These are phyloP conservation scores for Drosophila ercepeae DNA, from an alignment of 1,140 invertebrate species.

Conservation along the genomic window DNA sequence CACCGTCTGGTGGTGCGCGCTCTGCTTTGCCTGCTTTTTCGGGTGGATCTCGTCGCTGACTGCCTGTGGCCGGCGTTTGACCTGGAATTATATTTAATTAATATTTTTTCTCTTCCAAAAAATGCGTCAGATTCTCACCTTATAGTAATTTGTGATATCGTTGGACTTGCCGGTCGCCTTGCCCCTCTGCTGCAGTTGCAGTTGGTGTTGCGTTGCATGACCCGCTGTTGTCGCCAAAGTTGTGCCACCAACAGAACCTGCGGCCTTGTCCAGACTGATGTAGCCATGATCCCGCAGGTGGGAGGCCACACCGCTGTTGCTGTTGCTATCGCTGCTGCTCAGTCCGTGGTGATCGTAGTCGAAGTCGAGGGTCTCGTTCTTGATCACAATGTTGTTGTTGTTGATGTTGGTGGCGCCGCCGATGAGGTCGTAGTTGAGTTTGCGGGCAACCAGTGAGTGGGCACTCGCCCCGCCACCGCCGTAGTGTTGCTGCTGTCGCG, in stretches of 20 bases:
- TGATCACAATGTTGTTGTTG: constrained; percentile 71
- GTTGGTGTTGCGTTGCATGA: constrained; percentile 54
- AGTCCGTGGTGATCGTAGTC: constrained; percentile 56
- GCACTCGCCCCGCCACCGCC: constrained; percentile 28
- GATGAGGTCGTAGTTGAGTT: constrained; percentile 58
- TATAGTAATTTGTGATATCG: constrained; percentile 82
- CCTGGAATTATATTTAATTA: constrained; percentile 30
- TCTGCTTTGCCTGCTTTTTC: constrained; percentile 80
- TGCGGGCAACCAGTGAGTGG: constrained; percentile 54
- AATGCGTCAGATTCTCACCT: constrained; percentile 47
- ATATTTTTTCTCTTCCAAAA: too few relatives aligned
- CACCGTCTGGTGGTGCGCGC: constrained; percentile 60
- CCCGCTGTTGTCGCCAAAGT: constrained; percentile 74
- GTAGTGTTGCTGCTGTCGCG: constrained; percentile 53
- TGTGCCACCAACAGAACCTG: constrained; percentile 38
- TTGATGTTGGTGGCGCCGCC: constrained; percentile 50
- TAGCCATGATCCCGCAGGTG: constrained; percentile 93
- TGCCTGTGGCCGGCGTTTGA: constrained; percentile 75
- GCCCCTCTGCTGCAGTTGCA: constrained; percentile 82
- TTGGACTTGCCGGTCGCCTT: constrained; percentile 68
- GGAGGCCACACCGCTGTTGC: constrained; percentile 58
- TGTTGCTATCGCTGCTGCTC: constrained; percentile 47
- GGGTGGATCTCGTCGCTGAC: constrained; percentile 71
- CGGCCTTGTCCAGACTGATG: constrained; percentile 83
- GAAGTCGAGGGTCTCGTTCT: constrained; percentile 54